Conservation (phyloP, 2,888 invertebrate species). For the Drosophila sordidapex region DNA sequence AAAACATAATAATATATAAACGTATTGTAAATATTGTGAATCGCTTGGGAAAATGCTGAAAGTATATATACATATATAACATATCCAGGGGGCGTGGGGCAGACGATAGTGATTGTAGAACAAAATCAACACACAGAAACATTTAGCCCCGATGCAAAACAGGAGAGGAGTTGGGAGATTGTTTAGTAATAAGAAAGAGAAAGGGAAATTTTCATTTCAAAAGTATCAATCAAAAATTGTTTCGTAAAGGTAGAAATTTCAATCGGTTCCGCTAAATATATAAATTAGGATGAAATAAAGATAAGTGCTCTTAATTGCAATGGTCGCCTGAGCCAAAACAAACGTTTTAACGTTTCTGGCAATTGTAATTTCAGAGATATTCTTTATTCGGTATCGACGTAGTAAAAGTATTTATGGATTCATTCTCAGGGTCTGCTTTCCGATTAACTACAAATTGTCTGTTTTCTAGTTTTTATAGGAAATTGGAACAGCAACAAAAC, state of each 20-base stretch:
- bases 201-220: not conserved
- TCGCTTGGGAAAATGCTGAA: slow-evolving; percentile 35
- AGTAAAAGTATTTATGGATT: not conserved
- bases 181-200: not conserved
- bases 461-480: not conserved
- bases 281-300: not conserved
- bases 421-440: not conserved
- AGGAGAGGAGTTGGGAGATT: not conserved
- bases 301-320: not conserved
- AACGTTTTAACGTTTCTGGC: not conserved
- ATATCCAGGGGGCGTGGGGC: not conserved
- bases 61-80: slow-evolving; percentile 27
- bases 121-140: slow-evolving; percentile 11
- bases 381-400: not conserved
- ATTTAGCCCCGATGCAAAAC: slow-evolving; percentile 2
- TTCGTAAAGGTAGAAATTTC: not conserved
- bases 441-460: not conserved
- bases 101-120: slow-evolving; percentile 7
- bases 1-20: slow-evolving; percentile 34
- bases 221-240: not conserved
- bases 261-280: not conserved
- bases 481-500: not conserved
- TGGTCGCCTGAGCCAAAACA: not conserved
- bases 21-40: slow-evolving; percentile 25
- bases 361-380: not conserved